These are phyloP conservation scores for Acanthurus leucopareius DNA, from an alignment of 2,797 vertebrate species.

Conservation along the genomic window DNA sequence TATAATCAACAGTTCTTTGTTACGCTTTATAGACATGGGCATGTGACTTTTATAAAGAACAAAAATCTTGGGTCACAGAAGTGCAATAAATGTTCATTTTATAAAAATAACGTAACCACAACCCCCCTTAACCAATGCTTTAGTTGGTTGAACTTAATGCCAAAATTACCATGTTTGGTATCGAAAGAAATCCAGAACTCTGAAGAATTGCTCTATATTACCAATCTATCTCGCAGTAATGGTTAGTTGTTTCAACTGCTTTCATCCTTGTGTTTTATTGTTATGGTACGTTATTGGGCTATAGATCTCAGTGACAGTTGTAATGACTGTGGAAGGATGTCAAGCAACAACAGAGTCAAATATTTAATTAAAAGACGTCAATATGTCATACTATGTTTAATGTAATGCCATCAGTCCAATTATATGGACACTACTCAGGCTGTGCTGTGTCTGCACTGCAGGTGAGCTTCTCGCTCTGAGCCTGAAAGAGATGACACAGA, in stretches of 20 bases:
- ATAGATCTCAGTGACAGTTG: neutral
- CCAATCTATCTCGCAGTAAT: no score
- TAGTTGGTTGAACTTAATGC: no score
- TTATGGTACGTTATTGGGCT: neutral
- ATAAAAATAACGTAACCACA: no score
- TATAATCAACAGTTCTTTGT: neutral
- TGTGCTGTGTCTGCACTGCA: conserved; percentile 14
- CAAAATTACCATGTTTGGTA: neutral
- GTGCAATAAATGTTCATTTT: no score
- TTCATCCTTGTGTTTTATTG: neutral
- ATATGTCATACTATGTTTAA: conserved; percentile 14
- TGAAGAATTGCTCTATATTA: neutral
- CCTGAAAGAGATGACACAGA: conserved; percentile 9
- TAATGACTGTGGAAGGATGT: no score
- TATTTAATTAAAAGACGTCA: neutral
- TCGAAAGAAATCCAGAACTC: no score
- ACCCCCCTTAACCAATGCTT: no score
- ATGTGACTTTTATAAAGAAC: neutral
- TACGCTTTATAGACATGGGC: neutral
- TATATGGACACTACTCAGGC: neutral
- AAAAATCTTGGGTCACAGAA: no score
- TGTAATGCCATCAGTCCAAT: conserved; percentile 7
- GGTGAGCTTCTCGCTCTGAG: conserved; percentile 15
- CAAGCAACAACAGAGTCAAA: neutral
- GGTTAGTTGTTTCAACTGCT: neutral